phyloP scores from a whole-genome alignment of 2,113 vertebrate genomes.

The Centropristis striata region DNA sequence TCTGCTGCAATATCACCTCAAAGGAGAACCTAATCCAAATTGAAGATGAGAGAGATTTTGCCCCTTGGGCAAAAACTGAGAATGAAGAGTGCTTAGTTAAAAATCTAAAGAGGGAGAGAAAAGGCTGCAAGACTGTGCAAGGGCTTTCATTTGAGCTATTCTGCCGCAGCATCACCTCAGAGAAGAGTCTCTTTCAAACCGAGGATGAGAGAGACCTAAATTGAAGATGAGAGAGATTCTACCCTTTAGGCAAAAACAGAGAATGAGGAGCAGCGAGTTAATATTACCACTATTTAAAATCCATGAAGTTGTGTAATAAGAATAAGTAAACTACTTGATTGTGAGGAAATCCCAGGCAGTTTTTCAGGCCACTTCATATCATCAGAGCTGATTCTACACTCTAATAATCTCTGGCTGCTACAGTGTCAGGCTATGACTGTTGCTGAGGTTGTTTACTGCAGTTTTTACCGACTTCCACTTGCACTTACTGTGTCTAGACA shows the following conservation, averaged over 20 bases:
- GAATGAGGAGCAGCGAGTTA: slow-evolving; percentile 22
- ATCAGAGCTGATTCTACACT: background rate
- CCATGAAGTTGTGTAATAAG: background rate
- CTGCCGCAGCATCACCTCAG: slow-evolving; percentile 49
- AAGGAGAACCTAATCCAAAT: slow-evolving; percentile 57
- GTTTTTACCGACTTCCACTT: slow-evolving; percentile 19
- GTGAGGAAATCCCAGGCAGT: background rate
- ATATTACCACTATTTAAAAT: slow-evolving; percentile 30
- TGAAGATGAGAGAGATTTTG: slow-evolving; percentile 58
- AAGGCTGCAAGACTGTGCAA: background rate
- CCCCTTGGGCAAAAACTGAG: slow-evolving; percentile 49
- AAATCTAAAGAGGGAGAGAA: slow-evolving; percentile 26
- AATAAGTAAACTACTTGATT: slow-evolving; percentile 10
- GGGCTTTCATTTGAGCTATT: slow-evolving; percentile 4
- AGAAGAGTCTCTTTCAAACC: slow-evolving; percentile 41
- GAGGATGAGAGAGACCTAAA: slow-evolving; percentile 34
- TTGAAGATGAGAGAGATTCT: slow-evolving; percentile 24
- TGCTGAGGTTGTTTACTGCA: slow-evolving; percentile 24
- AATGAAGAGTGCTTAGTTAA: slow-evolving; percentile 50
- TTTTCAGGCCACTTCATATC: background rate
- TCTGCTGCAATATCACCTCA: slow-evolving; percentile 63
- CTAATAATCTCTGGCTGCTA: slow-evolving; percentile 10
- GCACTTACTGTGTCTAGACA: slow-evolving; percentile 21
- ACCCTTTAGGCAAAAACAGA: slow-evolving; percentile 21
- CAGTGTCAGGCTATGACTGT: slow-evolving; percentile 1